Base-by-base conservation (phyloP, 2,888 invertebrate species). In the Crioceris asparagi region DNA sequence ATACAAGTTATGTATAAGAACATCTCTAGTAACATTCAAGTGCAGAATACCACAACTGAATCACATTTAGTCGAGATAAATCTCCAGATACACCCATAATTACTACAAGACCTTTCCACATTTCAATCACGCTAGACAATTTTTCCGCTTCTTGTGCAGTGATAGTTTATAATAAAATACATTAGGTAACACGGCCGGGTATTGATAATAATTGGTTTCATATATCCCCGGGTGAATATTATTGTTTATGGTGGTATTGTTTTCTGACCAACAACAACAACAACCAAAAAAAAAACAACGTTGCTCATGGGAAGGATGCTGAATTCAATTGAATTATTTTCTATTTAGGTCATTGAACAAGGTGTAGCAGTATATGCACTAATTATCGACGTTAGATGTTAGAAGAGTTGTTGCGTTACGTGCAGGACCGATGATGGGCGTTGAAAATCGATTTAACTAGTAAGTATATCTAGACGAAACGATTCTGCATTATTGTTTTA, bases 321-420 rank as follows among this genome's bases (percentile, higher is more conserved):
- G 27, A 27, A 27, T 12, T 11, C 27, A 27, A 27, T 27, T 27
- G 27, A 14, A 27, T 11, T 26, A 21, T 11, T 5, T 15, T 8
- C 14, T 15, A 27, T 27, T 27, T 27, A 15, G 27, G 27, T 27
- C 27, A 27, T 27, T 27, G 27, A 27, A 27, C 27, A 27, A 27
- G 27, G 27, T 27, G 27, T 27, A 27, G 4, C 27, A 27, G 4
- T n/a, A n/a, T n/a, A 14, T 27, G 27, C 27, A 27, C 27, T 11
- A 27, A 15, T 5, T 26, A 26, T n/a, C n/a, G n/a, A n/a, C n/a
- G n/a, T n/a, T n/a, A n/a, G n/a, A n/a, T n/a, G n/a, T n/a, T n/a
- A n/a, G n/a, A n/a, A n/a, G n/a, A n/a, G 36, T 36, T 27, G 36
- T 48, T 45, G 48, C 49, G 51, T 49, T 36, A n/a, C n/a, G n/a